Evolutionary conservation across 2,113 vertebrate genomes (phyloP).

Genomic region (Eulemur macaco): DNA sequence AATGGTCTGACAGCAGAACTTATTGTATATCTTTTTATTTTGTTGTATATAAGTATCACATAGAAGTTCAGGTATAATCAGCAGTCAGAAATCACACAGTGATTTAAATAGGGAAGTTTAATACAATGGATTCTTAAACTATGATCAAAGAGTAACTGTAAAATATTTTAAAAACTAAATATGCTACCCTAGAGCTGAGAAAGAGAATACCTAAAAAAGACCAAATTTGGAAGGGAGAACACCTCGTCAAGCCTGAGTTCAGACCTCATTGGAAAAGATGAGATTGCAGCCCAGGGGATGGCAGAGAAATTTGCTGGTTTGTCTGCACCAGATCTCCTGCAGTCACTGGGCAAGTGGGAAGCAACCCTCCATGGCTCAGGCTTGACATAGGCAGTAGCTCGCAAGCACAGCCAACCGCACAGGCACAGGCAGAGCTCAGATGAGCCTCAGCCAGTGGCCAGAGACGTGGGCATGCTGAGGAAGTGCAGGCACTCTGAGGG

Average conservation of each 20-base stretch:
- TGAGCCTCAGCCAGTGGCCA: background rate
- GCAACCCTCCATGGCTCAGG: background rate
- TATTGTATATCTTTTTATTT: background rate
- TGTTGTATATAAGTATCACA: background rate
- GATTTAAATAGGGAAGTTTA: background rate
- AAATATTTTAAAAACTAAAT: background rate
- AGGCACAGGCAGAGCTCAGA: background rate
- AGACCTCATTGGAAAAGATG: background rate
- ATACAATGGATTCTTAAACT: background rate
- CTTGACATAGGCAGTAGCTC: accelerated
- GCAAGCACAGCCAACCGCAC: background rate
- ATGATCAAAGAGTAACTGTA: background rate
- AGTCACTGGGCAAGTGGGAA: background rate
- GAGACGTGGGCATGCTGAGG: accelerated
- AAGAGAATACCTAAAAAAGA: background rate
- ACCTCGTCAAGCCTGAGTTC: background rate
- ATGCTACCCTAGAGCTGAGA: background rate
- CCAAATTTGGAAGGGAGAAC: background rate
- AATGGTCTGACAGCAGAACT: background rate
- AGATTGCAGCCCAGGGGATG: background rate
- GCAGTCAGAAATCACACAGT: background rate
- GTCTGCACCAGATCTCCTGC: background rate
- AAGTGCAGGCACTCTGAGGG: background rate
- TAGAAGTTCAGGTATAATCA: background rate
- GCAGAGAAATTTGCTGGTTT: background rate